phyloP scores from a whole-genome alignment of 2,113 vertebrate species.

The Lepisosteus oculatus region DNA sequence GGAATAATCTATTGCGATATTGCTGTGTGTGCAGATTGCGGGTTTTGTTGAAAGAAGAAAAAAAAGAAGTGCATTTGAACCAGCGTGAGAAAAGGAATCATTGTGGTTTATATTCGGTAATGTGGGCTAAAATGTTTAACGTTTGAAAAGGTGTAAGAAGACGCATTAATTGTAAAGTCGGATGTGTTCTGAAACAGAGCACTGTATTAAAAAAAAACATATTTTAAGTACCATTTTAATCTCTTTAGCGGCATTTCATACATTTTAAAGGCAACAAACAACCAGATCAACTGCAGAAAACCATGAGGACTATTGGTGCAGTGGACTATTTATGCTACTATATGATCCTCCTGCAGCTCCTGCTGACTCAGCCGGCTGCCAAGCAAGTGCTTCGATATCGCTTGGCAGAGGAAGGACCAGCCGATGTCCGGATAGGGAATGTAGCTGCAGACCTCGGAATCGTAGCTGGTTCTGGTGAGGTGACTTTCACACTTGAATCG shows the following conservation, averaged over 20 bases:
- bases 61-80: constrained; percentile 47
- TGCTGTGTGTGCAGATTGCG: constrained; percentile 10
- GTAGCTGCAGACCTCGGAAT: constrained; percentile 92
- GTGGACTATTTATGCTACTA: constrained; percentile 76
- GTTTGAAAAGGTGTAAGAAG: constrained; percentile 50
- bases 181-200: constrained; percentile 41
- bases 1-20: constrained; percentile 25
- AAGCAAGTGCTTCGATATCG: constrained; percentile 95
- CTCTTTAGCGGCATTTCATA: not conserved
- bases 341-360: constrained; percentile 74
- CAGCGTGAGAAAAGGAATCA: constrained; percentile 22
- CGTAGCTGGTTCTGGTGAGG: constrained; percentile 87
- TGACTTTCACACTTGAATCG: constrained; percentile 96
- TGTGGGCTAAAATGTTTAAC: constrained; percentile 52
- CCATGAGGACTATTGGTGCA: constrained; percentile 70
- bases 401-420: constrained; percentile 89
- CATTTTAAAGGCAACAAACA: constrained; percentile 10
- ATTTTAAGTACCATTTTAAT: not conserved
- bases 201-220: constrained; percentile 24
- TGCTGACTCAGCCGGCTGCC: constrained; percentile 82
- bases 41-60: constrained; percentile 10
- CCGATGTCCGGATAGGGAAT: constrained; percentile 91
- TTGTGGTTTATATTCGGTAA: constrained; percentile 27
- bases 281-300: constrained; percentile 37
- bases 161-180: constrained; percentile 58